Percentiles rank a stretch among this genome's conserved stretches.
Evolutionary conservation across 2,797 vertebrate species (phyloP).

Genomic region (Sebastes jordani): DNA sequence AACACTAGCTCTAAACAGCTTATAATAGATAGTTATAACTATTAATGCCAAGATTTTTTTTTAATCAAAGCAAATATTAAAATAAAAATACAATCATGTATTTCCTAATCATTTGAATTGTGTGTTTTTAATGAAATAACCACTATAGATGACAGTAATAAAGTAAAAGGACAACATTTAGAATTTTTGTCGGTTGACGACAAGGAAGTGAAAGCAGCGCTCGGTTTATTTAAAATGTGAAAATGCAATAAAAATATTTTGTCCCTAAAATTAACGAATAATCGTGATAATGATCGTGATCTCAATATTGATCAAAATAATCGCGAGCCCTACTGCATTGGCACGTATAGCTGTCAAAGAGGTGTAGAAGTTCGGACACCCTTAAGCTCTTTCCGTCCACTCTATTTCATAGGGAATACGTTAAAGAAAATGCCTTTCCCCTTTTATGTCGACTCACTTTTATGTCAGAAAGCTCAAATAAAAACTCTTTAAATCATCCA

Average conservation of each 20-base stretch:
- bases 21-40: accelerated
- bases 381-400: background rate
- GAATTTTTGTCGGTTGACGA: no score
- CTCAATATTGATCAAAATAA: background rate
- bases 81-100: background rate
- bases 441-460: background rate
- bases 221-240: background rate
- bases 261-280: background rate
- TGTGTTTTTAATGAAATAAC: background rate
- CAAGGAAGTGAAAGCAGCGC: background rate
- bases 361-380: background rate
- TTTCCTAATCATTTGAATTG: background rate
- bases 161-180: background rate
- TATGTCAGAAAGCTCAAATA: background rate
- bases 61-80: background rate
- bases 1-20: no score
- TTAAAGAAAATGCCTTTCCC: background rate
- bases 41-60: no score
- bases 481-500: background rate
- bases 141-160: background rate
- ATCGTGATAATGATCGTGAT: background rate
- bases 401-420: background rate
- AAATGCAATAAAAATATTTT: background rate
- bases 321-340: background rate
- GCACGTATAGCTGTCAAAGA: background rate